phyloP scores from a whole-genome alignment of 2,888 invertebrate genomes.

The Pachliopta kotzebuea region DNA sequence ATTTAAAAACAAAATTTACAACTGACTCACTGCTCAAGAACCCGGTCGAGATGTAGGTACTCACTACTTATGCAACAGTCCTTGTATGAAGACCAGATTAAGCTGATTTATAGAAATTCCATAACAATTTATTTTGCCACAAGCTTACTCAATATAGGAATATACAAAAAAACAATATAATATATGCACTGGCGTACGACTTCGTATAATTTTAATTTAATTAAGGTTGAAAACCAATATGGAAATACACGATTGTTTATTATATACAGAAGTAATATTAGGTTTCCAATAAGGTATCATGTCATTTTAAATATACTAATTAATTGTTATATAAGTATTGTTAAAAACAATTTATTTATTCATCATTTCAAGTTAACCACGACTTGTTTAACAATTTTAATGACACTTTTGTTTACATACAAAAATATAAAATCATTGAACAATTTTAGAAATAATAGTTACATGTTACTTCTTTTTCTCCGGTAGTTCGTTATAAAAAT shows the following conservation, averaged over 20 bases:
- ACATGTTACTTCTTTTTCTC: background rate
- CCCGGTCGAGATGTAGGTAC: slow-evolving; percentile 44
- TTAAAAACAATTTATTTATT: too few species aligned
- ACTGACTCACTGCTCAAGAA: slow-evolving; percentile 51
- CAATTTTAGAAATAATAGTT: background rate
- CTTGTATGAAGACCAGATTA: slow-evolving; percentile 10
- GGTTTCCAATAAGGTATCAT: too few species aligned
- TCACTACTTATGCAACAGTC: slow-evolving; percentile 58
- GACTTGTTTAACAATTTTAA: too few species aligned
- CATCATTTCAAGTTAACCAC: background rate
- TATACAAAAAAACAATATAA: background rate
- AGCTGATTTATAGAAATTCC: slow-evolving; percentile 14
- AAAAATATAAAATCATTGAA: slow-evolving; percentile 2
- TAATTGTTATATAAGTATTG: too few species aligned
- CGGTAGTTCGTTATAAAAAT: background rate
- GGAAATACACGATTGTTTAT: background rate
- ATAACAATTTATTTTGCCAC: slow-evolving; percentile 1
- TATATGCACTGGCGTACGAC: background rate
- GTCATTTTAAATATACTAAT: too few species aligned
- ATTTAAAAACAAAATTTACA: slow-evolving; percentile 45
- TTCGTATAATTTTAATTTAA: background rate
- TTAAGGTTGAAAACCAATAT: background rate
- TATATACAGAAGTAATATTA: too few species aligned
- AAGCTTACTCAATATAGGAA: background rate
- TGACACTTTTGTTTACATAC: background rate